Conservation (phyloP, 2,888 invertebrate species). For the Polydrusus tereticollis region DNA sequence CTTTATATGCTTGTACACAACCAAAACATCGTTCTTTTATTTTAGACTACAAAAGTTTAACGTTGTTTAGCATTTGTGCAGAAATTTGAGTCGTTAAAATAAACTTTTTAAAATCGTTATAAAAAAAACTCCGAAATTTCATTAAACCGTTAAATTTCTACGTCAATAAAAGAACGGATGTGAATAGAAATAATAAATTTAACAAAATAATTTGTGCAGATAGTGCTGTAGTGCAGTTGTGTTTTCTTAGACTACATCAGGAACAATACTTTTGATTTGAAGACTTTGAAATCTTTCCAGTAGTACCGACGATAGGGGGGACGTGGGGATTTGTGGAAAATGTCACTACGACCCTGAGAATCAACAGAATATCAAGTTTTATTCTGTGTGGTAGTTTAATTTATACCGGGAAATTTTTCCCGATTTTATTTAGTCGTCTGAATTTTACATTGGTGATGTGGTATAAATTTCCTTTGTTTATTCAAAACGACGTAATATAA, state of each 20-base stretch:
- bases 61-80: not conserved
- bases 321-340: constrained; percentile 8
- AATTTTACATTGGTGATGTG: constrained; percentile 3
- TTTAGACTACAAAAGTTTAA: constrained; percentile 8
- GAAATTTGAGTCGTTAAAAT: not conserved
- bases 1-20: constrained; percentile 20
- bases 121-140: not conserved
- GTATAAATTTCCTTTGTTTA: not conserved
- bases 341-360: constrained; percentile 28
- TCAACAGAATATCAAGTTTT: not conserved
- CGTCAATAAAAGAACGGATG: constrained; percentile 12
- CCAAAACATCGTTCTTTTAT: constrained; percentile 7
- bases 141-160: not conserved
- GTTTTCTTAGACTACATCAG: constrained; percentile 31
- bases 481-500: too few species aligned
- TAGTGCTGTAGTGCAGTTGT: constrained; percentile 43
- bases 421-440: not conserved
- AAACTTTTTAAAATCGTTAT: not conserved
- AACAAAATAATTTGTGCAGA: constrained; percentile 31
- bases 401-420: not conserved
- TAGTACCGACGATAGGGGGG: constrained; percentile 18
- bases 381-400: not conserved
- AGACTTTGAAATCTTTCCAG: constrained; percentile 7
- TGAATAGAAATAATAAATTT: not conserved
- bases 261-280: constrained; percentile 34